These are phyloP conservation scores for Zaprionus ornatus DNA, from an alignment of 1,140 invertebrate species.

Conservation along the genomic window DNA sequence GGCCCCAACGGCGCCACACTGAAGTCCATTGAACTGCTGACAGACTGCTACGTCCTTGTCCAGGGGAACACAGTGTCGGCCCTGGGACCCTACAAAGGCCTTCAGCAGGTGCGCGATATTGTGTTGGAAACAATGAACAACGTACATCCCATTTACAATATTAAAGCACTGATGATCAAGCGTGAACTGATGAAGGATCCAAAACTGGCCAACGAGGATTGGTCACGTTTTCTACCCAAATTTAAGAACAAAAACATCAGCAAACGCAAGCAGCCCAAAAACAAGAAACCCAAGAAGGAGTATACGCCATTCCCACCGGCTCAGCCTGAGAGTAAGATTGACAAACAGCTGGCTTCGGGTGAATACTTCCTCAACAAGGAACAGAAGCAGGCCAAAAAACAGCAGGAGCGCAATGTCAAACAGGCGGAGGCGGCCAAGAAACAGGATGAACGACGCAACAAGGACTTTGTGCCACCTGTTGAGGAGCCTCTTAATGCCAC, in stretches of 20 bases:
- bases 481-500: conserved; percentile 85
- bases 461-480: conserved; percentile 92
- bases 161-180: conserved; percentile 99
- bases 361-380: conserved; percentile 97
- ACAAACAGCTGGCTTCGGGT: conserved; percentile 96
- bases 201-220: conserved; percentile 96
- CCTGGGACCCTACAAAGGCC: conserved; percentile 96
- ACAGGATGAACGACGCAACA: conserved; percentile 90
- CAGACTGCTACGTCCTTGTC: conserved; percentile 98
- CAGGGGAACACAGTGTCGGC: conserved; percentile 99
- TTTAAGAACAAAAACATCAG: conserved; percentile 96
- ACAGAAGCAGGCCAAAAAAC: conserved; percentile 89
- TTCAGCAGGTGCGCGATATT: conserved; percentile 96
- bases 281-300: conserved; percentile 93
- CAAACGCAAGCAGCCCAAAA: conserved; percentile 93
- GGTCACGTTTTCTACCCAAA: conserved; percentile 98
- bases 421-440: conserved; percentile 88
- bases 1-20: conserved; percentile 98
- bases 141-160: conserved; percentile 99
- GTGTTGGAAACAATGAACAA: conserved; percentile 99
- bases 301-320: conserved; percentile 99
- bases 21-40: conserved; percentile 99
- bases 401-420: conserved; percentile 90
- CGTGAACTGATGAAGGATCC: conserved; percentile 96
- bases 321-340: conserved; percentile 96